Percentiles rank a stretch among this genome's conserved stretches.
These are phyloP conservation scores for Aphelocoma californica DNA, from an alignment of 2,797 vertebrate species.

Conservation along the genomic window DNA sequence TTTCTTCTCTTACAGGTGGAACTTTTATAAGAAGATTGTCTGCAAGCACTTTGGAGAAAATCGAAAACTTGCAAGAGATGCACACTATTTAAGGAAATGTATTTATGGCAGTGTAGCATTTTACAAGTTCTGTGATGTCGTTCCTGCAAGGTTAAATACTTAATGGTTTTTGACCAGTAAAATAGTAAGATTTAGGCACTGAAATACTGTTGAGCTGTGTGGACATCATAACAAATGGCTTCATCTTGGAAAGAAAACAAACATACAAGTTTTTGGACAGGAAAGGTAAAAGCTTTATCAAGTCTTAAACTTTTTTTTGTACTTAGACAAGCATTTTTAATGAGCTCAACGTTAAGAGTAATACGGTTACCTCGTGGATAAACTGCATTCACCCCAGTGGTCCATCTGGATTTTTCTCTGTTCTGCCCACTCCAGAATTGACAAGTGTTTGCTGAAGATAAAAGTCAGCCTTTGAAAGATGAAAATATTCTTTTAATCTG, in stretches of 20 bases:
- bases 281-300: neutral
- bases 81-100: conserved; percentile 28
- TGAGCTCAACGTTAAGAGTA: neutral
- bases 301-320: neutral
- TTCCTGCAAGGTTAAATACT: neutral
- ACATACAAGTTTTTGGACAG: neutral
- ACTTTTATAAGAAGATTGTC: neutral
- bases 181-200: neutral
- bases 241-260: neutral
- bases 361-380: neutral
- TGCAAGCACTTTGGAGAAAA: conserved; percentile 51
- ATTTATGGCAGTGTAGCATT: conserved; percentile 34
- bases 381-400: neutral
- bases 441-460: neutral
- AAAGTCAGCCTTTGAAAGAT: neutral
- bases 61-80: conserved; percentile 5
- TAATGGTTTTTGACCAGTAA: neutral
- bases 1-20: conserved; percentile 63
- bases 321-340: neutral
- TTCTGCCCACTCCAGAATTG: neutral
- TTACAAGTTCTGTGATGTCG: neutral
- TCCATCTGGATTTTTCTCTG: neutral
- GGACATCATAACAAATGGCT: neutral
- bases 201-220: neutral
- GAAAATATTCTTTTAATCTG: neutral